Evolutionary conservation across 2,113 vertebrate genomes (phyloP).

Genomic region (Chionomys nivalis): DNA sequence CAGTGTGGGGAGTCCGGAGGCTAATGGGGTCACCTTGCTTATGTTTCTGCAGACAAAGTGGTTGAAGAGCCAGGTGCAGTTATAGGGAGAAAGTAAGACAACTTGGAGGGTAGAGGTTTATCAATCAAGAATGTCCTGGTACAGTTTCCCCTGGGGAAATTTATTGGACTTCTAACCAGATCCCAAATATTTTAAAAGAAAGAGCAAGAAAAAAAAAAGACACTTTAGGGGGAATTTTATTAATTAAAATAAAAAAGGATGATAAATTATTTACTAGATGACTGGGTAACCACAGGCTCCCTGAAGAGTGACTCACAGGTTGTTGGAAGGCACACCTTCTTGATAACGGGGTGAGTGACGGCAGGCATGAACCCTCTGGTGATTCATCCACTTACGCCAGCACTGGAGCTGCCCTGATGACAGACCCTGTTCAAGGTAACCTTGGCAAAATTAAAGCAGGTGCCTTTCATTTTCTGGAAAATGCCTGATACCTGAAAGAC

Average conservation of each 20-base stretch:
- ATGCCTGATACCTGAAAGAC: background rate
- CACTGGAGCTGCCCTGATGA: background rate
- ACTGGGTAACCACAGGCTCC: background rate
- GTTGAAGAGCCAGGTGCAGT: background rate
- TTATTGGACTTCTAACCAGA: background rate
- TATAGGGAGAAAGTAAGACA: background rate
- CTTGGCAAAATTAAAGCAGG: background rate
- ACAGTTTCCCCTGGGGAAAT: background rate
- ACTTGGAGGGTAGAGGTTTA: background rate
- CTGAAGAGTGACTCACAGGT: conserved; percentile 16
- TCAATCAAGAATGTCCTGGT: background rate
- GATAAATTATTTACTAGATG: background rate
- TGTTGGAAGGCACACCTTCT: background rate
- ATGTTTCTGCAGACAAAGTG: background rate
- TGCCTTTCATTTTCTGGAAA: background rate
- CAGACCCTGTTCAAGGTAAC: background rate
- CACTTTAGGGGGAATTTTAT: no score
- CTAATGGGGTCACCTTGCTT: no score
- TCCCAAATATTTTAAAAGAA: background rate
- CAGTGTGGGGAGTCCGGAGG: rapidly evolving
- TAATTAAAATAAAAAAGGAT: no score
- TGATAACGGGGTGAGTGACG: background rate
- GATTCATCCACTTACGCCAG: background rate
- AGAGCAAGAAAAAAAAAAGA: background rate
- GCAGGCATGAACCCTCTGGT: background rate